Evolutionary conservation across 2,888 invertebrate species (phyloP).

Genomic region (Nesidiocoris tenuis): DNA sequence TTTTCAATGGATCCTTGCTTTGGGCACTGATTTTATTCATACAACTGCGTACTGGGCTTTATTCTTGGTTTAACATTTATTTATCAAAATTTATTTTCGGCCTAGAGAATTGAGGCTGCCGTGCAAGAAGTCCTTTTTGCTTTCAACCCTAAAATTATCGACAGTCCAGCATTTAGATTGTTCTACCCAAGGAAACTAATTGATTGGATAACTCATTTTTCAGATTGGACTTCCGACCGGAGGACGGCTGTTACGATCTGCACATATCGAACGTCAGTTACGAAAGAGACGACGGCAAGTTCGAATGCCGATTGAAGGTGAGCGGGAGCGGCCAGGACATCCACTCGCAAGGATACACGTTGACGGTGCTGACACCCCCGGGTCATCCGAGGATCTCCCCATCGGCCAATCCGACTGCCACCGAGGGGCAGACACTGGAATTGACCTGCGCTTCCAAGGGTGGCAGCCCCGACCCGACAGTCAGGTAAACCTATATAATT

Average conservation of each 20-base stretch:
- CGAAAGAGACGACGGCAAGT: slow-evolving; percentile 85
- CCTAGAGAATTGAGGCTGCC: too few species aligned
- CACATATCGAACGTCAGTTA: slow-evolving; percentile 86
- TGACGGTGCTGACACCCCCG: slow-evolving; percentile 84
- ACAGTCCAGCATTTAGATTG: too few species aligned
- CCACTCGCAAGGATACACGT: slow-evolving; percentile 69
- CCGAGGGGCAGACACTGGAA: slow-evolving; percentile 75
- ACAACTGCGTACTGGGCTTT: too few species aligned
- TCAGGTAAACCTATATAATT: slow-evolving; percentile 59
- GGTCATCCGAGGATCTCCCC: slow-evolving; percentile 77
- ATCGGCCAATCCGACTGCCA: slow-evolving; percentile 72
- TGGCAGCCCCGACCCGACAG: slow-evolving; percentile 86
- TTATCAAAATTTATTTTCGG: too few species aligned
- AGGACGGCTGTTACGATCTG: slow-evolving; percentile 82
- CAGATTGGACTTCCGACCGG: slow-evolving; percentile 76
- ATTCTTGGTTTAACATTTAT: too few species aligned
- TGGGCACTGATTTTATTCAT: too few species aligned
- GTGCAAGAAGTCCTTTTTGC: too few species aligned
- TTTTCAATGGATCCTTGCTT: too few species aligned
- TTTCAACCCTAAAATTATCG: too few species aligned
- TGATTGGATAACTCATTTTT: too few species aligned
- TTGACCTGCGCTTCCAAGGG: slow-evolving; percentile 80
- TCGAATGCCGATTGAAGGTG: slow-evolving; percentile 85
- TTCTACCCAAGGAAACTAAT: too few species aligned
- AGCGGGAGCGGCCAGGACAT: slow-evolving; percentile 79